Evolutionary conservation across 2,888 invertebrate genomes (phyloP).

Genomic region (Rhagium mordax): DNA sequence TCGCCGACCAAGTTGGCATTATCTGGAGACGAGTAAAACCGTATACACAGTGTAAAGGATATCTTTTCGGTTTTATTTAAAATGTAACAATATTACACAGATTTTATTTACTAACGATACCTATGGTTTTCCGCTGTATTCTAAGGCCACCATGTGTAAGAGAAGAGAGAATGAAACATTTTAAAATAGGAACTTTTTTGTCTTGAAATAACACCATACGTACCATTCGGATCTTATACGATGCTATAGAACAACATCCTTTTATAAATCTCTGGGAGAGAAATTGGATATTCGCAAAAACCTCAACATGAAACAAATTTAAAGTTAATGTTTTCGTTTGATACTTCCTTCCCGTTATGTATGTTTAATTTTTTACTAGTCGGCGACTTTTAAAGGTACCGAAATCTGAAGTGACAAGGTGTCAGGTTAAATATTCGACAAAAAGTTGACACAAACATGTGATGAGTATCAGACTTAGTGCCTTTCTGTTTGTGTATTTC

Average conservation of each 20-base stretch:
- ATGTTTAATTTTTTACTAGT: conserved; percentile 19
- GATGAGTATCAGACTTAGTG: conserved; percentile 4
- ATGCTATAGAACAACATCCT: neutral
- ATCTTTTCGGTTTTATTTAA: too few species aligned
- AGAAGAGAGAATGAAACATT: too few species aligned
- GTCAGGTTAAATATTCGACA: conserved; percentile 34
- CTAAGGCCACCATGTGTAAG: too few species aligned
- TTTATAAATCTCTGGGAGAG: conserved; percentile 4
- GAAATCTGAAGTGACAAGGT: conserved; percentile 36
- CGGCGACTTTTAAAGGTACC: conserved; percentile 16
- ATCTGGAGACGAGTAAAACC: too few species aligned
- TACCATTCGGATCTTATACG: neutral
- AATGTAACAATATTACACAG: too few species aligned
- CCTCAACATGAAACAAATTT: conserved; percentile 19
- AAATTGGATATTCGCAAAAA: conserved; percentile 32
- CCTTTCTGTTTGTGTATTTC: neutral
- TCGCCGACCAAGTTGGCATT: too few species aligned
- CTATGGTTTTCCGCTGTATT: too few species aligned
- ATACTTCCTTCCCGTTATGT: conserved; percentile 30
- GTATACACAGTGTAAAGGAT: too few species aligned
- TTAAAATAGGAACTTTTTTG: neutral
- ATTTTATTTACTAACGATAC: too few species aligned
- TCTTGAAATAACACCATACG: neutral
- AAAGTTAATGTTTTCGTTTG: conserved; percentile 15
- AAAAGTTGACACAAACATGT: conserved; percentile 29